Evolutionary conservation across 92 coral and sea anemone genomes (phyloP).

Genomic region (Muricea muricata): DNA sequence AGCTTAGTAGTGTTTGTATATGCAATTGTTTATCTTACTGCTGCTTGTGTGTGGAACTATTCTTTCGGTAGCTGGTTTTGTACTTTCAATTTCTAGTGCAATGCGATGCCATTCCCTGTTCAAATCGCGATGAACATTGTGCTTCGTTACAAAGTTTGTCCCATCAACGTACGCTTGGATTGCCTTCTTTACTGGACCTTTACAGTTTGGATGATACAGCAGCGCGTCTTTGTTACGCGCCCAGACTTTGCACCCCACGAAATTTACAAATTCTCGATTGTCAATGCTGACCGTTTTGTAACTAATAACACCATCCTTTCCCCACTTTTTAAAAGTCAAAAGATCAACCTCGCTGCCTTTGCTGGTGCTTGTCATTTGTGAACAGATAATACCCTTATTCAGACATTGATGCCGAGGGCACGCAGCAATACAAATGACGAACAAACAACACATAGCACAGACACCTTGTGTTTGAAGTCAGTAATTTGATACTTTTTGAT

Average conservation of each 20-base stretch:
- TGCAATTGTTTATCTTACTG: too few relatives aligned
- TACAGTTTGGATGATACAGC: conserved; percentile 30
- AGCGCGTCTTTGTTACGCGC: conserved; percentile 39
- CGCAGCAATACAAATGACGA: too few relatives aligned
- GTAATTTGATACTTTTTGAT: too few relatives aligned
- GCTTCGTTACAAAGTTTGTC: conserved; percentile 39
- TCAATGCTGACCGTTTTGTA: conserved; percentile 10
- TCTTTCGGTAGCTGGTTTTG: conserved; percentile 49
- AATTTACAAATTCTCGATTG: neutral
- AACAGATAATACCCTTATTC: too few relatives aligned
- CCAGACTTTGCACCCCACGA: conserved; percentile 49
- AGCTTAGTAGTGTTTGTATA: too few relatives aligned
- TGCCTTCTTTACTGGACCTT: conserved; percentile 44
- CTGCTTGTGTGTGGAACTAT: too few relatives aligned
- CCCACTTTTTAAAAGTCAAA: conserved; percentile 10
- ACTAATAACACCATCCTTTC: conserved; percentile 16
- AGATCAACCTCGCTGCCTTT: too few relatives aligned
- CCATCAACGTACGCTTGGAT: conserved; percentile 43
- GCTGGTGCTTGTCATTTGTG: too few relatives aligned
- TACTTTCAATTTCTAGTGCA: conserved; percentile 34
- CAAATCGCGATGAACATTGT: conserved; percentile 46
- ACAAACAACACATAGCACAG: too few relatives aligned
- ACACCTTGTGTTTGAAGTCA: too few relatives aligned
- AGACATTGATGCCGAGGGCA: too few relatives aligned
- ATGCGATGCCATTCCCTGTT: conserved; percentile 51